Evolutionary conservation across 2,888 invertebrate genomes (phyloP).

Genomic region (Gandaritis pyraliata): DNA sequence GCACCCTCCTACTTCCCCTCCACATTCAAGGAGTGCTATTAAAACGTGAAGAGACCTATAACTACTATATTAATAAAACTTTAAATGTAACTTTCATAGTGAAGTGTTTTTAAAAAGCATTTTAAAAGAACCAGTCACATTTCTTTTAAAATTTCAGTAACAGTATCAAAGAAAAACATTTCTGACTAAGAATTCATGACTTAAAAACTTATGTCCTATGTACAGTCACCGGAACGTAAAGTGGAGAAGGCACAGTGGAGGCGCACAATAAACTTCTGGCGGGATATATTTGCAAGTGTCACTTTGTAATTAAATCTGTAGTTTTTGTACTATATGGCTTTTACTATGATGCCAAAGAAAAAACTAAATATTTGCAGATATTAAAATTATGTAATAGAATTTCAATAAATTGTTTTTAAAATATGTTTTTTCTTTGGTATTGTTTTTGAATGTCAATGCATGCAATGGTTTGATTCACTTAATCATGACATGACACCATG

Average conservation of each 20-base stretch:
- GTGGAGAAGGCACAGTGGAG: constrained; percentile 82
- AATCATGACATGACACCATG: neutral
- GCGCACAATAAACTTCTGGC: constrained; percentile 84
- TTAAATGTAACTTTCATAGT: no score
- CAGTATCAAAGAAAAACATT: constrained; percentile 68
- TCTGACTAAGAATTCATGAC: neutral
- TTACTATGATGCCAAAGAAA: constrained; percentile 63
- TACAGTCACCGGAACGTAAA: constrained; percentile 80
- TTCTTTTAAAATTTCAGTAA: constrained; percentile 39
- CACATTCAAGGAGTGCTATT: no score
- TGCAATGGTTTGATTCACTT: no score
- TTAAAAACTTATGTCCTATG: constrained; percentile 36
- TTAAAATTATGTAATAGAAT: neutral
- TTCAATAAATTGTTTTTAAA: neutral
- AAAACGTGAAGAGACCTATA: no score
- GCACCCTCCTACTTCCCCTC: no score
- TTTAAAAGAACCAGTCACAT: neutral
- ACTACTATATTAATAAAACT: no score
- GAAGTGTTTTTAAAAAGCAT: no score
- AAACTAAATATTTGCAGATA: constrained; percentile 48
- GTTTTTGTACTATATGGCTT: constrained; percentile 24
- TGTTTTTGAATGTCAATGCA: constrained; percentile 53
- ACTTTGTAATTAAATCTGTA: constrained; percentile 47
- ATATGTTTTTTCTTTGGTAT: constrained; percentile 78
- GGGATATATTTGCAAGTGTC: constrained; percentile 84